Conservation (phyloP, 2,888 invertebrate genomes). For the Cerastoderma edule region DNA sequence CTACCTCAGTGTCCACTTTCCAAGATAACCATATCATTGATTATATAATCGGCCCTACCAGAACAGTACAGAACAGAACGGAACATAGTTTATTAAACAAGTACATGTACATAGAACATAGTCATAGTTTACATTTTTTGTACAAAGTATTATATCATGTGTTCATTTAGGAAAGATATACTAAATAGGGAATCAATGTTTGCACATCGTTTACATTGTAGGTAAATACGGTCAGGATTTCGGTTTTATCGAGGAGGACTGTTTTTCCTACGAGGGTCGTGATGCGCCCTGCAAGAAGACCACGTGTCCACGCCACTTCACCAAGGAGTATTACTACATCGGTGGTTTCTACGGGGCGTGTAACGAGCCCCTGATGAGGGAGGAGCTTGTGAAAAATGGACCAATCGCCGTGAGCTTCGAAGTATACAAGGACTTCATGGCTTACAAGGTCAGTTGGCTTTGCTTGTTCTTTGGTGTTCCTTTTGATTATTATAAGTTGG, state of each 20-base stretch:
- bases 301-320: constrained; percentile 82
- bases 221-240: constrained; percentile 81
- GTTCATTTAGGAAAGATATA: no score
- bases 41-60: no score
- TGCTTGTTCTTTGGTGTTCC: no score
- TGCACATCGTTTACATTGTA: constrained; percentile 51
- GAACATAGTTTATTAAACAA: no score
- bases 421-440: constrained; percentile 82
- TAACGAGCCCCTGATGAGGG: constrained; percentile 84
- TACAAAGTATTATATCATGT: no score
- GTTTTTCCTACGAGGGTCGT: constrained; percentile 83
- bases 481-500: no score
- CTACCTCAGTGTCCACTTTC: no score
- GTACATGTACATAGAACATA: not conserved
- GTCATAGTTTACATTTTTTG: not conserved
- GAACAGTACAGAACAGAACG: no score
- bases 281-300: constrained; percentile 78
- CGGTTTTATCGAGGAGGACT: constrained; percentile 84
- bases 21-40: no score
- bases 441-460: constrained; percentile 63
- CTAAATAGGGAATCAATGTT: no score
- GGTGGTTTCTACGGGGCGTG: constrained; percentile 85
- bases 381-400: constrained; percentile 83
- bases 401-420: constrained; percentile 84
- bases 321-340: constrained; percentile 84